phyloP scores from a whole-genome alignment of 2,113 vertebrate species.

The Periophthalmus modestus region DNA sequence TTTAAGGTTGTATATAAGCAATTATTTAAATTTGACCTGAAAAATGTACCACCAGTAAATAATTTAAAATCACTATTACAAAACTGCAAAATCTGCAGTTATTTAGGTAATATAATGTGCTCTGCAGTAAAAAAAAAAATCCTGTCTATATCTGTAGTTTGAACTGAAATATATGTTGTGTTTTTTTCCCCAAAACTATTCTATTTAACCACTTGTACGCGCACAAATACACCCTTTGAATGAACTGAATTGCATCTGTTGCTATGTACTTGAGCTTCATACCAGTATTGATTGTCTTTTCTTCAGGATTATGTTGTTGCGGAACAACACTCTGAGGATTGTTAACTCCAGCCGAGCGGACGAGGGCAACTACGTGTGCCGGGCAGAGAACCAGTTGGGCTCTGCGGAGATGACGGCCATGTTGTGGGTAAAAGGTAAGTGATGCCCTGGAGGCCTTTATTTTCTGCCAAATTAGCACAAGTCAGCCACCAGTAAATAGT shows the following conservation, averaged over 20 bases:
- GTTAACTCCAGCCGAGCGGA: slow-evolving; percentile 89
- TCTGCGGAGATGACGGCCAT: slow-evolving; percentile 87
- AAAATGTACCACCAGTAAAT: too few species aligned
- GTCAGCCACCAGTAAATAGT: slow-evolving; percentile 63
- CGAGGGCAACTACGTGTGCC: slow-evolving; percentile 89
- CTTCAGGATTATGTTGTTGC: slow-evolving; percentile 87
- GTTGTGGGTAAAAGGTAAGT: slow-evolving; percentile 92
- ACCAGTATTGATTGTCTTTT: slow-evolving; percentile 49
- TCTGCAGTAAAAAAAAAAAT: too few species aligned
- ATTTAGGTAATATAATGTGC: too few species aligned
- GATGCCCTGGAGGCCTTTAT: slow-evolving; percentile 63
- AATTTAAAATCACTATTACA: too few species aligned
- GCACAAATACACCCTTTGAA: slow-evolving; percentile 16
- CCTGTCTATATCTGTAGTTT: too few species aligned
- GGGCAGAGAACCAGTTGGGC: slow-evolving; percentile 90
- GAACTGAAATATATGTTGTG: too few species aligned
- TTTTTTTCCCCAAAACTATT: too few species aligned
- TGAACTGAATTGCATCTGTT: slow-evolving; percentile 22
- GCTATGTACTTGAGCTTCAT: slow-evolving; percentile 38
- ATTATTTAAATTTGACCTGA: too few species aligned
- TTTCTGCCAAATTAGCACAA: slow-evolving; percentile 73
- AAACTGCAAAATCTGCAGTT: too few species aligned
- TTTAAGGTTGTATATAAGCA: too few species aligned
- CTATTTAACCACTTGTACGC: slow-evolving; percentile 21
- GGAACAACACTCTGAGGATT: slow-evolving; percentile 88